Evolutionary conservation across 2,113 vertebrate species (phyloP).

Genomic region (Lynx canadensis): DNA sequence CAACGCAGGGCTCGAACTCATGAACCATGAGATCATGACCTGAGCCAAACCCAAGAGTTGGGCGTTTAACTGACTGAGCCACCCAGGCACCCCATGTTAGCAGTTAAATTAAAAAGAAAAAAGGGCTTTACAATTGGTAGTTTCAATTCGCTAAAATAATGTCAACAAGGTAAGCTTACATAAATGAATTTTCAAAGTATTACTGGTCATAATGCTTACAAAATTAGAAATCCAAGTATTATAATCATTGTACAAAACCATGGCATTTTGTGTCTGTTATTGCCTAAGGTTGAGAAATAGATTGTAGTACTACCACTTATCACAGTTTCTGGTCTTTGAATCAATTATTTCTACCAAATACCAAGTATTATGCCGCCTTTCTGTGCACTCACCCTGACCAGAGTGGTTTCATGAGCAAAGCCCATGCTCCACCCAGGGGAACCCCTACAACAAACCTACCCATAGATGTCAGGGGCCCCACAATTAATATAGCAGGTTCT

Average conservation of each 20-base stretch:
- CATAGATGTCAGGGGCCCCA: neutral
- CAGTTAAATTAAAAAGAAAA: constrained; percentile 80
- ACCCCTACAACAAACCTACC: neutral
- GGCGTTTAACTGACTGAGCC: too few species aligned
- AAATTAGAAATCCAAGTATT: constrained; percentile 85
- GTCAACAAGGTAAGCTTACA: constrained; percentile 86
- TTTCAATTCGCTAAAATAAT: constrained; percentile 86
- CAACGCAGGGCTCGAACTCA: too few species aligned
- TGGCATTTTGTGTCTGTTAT: constrained; percentile 78
- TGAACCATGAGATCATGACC: too few species aligned
- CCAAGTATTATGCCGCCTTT: neutral
- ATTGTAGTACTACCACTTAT: constrained; percentile 81
- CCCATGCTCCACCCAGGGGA: neutral
- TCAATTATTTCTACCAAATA: constrained; percentile 78
- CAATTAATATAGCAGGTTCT: neutral
- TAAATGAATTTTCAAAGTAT: constrained; percentile 85
- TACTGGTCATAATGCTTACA: constrained; percentile 88
- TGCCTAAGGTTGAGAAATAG: constrained; percentile 83
- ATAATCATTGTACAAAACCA: constrained; percentile 91
- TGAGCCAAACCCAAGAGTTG: too few species aligned
- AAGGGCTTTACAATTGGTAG: constrained; percentile 79
- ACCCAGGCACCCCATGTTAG: too few species aligned
- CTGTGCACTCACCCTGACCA: neutral
- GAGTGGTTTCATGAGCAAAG: neutral
- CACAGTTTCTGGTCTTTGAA: constrained; percentile 86